Evolutionary conservation across 2,888 invertebrate genomes (phyloP).

Genomic region (Myopa testacea): DNA sequence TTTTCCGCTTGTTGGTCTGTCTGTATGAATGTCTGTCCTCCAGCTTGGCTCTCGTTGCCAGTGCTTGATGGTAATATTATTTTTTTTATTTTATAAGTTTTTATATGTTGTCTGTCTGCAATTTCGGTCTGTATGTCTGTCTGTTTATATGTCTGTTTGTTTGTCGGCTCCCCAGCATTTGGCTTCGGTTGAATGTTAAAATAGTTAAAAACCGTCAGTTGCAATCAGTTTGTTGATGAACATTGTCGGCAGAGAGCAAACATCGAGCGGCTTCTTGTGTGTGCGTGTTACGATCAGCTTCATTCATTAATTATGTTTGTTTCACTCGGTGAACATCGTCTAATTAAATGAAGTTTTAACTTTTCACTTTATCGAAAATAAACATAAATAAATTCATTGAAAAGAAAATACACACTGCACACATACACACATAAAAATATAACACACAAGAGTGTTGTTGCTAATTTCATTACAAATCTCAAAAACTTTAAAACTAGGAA

Average conservation of each 20-base stretch:
- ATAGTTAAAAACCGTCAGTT: constrained; percentile 51
- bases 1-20: constrained; percentile 31
- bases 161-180: constrained; percentile 39
- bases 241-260: constrained; percentile 40
- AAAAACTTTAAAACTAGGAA: no score
- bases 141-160: constrained; percentile 17
- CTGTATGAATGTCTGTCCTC: constrained; percentile 20
- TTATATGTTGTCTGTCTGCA: not conserved
- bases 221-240: constrained; percentile 56
- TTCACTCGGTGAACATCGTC: not conserved
- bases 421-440: no score
- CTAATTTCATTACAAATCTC: no score
- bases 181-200: constrained; percentile 49
- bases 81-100: constrained; percentile 34
- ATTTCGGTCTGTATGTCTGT: constrained; percentile 34
- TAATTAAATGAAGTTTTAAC: not conserved
- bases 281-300: not conserved
- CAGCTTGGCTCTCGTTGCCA: constrained; percentile 39
- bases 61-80: constrained; percentile 40
- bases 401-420: not conserved
- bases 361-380: not conserved
- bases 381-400: not conserved
- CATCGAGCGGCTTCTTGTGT: not conserved
- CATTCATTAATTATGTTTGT: constrained; percentile 15
- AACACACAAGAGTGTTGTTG: no score